Conservation (phyloP, 2,113 vertebrate genomes). For the Bettongia penicillata region DNA sequence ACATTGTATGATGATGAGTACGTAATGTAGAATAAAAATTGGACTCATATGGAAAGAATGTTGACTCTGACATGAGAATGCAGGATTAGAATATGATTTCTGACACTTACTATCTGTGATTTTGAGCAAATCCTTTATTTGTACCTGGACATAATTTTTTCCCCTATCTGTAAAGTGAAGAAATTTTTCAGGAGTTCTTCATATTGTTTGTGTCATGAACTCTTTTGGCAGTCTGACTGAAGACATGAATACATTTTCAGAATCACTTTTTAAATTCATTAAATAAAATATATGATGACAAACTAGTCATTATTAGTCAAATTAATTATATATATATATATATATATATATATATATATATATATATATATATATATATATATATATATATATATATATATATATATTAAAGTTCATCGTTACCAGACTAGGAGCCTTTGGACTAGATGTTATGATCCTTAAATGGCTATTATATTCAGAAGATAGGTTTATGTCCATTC, state of each 20-base stretch:
- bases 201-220: background rate
- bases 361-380: too few relatives aligned
- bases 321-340: too few relatives aligned
- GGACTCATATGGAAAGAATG: too few relatives aligned
- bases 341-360: too few relatives aligned
- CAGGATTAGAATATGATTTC: too few relatives aligned
- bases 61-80: too few relatives aligned
- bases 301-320: too few relatives aligned
- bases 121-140: background rate
- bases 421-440: background rate
- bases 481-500: background rate
- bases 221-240: background rate
- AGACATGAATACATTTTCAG: background rate
- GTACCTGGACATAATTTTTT: background rate
- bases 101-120: too few relatives aligned
- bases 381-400: too few relatives aligned
- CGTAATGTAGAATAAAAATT: too few relatives aligned
- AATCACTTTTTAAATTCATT: background rate
- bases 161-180: background rate
- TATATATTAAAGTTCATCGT: background rate
- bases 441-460: background rate
- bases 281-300: background rate
- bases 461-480: background rate
- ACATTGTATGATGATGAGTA: too few relatives aligned
- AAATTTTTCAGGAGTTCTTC: background rate